These are phyloP conservation scores for Astyanax mexicanus DNA, from an alignment of 2,797 vertebrate genomes.

Conservation along the genomic window DNA sequence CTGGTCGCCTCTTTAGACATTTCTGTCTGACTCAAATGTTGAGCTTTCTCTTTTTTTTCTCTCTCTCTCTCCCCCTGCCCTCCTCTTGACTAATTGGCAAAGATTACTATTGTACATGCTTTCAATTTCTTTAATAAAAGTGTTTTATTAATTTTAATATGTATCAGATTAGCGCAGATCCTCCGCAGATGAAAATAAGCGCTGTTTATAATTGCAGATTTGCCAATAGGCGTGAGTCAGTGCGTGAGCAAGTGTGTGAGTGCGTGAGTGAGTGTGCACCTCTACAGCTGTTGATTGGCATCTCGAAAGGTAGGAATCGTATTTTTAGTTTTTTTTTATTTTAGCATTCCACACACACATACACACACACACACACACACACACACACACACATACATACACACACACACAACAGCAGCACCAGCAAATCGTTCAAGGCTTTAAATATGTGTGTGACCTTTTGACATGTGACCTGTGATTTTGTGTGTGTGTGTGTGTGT, in stretches of 20 bases:
- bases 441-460: conserved; percentile 64
- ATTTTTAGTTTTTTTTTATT: neutral
- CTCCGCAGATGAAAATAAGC: conserved; percentile 32
- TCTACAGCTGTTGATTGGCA: neutral
- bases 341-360: neutral
- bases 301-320: neutral
- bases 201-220: conserved; percentile 46
- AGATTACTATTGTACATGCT: conserved; percentile 59
- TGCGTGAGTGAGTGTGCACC: conserved; percentile 5
- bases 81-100: conserved; percentile 54
- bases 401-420: neutral
- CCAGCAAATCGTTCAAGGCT: conserved; percentile 47
- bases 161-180: conserved; percentile 51
- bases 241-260: too few species aligned
- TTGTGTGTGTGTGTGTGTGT: neutral
- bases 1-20: conserved; percentile 41
- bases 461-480: conserved; percentile 73
- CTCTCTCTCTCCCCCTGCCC: neutral
- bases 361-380: neutral
- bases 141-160: conserved; percentile 53
- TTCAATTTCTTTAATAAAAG: conserved; percentile 50
- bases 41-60: conserved; percentile 28
- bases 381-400: conserved; percentile 2
- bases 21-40: conserved; percentile 62
- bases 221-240: neutral